These are phyloP conservation scores for Apis mellifera DNA, from an alignment of 1,140 invertebrate genomes.

Conservation along the genomic window Amel_HAv3.1 CM009935.2:7365001-7365500, in stretches of 20 bases:
- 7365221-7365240: constrained; percentile 96
- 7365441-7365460: constrained; percentile 86
- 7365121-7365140: constrained; percentile 95
- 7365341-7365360: no score
- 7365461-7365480: constrained; percentile 84
- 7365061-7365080: constrained; percentile 21
- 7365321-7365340: no score
- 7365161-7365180: constrained; percentile 93
- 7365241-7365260: constrained; percentile 95
- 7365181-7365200: constrained; percentile 91
- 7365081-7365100: not conserved
- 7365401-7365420: constrained; percentile 84
- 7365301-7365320: constrained; percentile 70
- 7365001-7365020: constrained; percentile 96
- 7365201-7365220: constrained; percentile 95
- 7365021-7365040: constrained; percentile 97
- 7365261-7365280: constrained; percentile 93
- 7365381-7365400: not conserved
- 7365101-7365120: constrained; percentile 85
- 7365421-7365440: constrained; percentile 87
- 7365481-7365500: constrained; percentile 82
- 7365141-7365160: constrained; percentile 96
- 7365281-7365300: constrained; percentile 88
- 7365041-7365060: constrained; percentile 75
- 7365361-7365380: no score